These are phyloP conservation scores for Anorthoa munda DNA, from an alignment of 2,888 invertebrate species.

Conservation along the genomic window DNA sequence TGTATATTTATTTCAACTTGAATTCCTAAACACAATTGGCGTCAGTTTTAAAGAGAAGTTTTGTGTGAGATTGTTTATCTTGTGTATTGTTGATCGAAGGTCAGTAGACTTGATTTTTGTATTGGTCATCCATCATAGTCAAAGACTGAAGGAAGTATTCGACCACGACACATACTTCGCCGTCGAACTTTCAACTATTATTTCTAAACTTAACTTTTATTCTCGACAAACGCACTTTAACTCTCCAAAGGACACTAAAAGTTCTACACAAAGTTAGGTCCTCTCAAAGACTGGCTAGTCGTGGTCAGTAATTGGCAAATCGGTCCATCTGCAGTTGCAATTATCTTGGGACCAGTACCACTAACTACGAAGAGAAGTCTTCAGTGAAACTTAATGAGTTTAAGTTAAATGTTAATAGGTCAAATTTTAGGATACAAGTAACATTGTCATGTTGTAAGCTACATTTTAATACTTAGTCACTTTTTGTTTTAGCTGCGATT, in stretches of 20 bases:
- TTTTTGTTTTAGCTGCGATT: no score
- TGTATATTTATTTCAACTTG: no score
- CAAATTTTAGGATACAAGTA: constrained; percentile 9
- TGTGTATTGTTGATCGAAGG: no score
- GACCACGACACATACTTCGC: not conserved
- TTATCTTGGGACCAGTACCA: constrained; percentile 41
- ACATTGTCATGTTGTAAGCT: not conserved
- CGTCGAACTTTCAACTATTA: not conserved
- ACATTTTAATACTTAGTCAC: not conserved
- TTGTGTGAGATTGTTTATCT: no score
- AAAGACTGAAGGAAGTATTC: not conserved
- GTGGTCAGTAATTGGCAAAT: constrained; percentile 63
- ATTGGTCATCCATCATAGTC: not conserved
- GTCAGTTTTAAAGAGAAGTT: no score
- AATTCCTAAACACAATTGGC: no score
- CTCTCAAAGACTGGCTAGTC: constrained; percentile 27
- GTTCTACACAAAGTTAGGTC: constrained; percentile 26
- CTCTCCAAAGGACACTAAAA: constrained; percentile 18
- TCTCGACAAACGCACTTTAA: not conserved
- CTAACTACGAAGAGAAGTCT: constrained; percentile 23
- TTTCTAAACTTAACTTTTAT: not conserved
- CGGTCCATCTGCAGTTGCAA: constrained; percentile 53
- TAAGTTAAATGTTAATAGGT: constrained; percentile 32
- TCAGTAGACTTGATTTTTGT: no score
- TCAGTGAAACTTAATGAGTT: constrained; percentile 22